Conservation (phyloP, 1,140 invertebrate genomes). For the Littorina saxatilis region DNA sequence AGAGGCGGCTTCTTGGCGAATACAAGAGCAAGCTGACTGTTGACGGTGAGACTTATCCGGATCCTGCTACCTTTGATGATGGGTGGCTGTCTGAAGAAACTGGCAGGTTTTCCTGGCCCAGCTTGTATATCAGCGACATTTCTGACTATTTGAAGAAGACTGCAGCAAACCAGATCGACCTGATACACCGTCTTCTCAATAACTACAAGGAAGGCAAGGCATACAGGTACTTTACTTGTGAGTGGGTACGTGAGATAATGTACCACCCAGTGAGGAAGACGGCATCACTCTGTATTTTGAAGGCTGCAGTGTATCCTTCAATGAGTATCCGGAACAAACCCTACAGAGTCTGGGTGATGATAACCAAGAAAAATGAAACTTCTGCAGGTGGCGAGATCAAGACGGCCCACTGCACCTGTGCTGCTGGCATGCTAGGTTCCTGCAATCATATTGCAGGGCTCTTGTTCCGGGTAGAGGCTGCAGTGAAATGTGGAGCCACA, state of each 20-base stretch:
- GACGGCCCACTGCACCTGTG: constrained; percentile 14
- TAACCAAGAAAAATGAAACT: background rate
- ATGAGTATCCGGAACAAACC: background rate
- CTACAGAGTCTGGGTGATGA: background rate
- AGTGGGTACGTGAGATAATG: constrained; percentile 43
- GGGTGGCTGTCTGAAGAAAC: too few species aligned
- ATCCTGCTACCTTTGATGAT: too few species aligned
- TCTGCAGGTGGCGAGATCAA: background rate
- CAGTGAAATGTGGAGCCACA: background rate
- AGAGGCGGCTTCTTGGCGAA: too few species aligned
- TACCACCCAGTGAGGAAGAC: constrained; percentile 26
- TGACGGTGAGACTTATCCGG: too few species aligned
- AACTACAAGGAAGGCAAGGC: constrained; percentile 48
- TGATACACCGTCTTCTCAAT: background rate
- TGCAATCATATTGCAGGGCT: constrained; percentile 34
- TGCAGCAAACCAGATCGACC: background rate
- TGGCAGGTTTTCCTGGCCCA: too few species aligned
- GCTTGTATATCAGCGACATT: too few species aligned
- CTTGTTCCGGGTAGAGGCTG: constrained; percentile 16
- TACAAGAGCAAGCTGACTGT: too few species aligned
- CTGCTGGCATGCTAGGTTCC: constrained; percentile 26
- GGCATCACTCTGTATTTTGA: background rate
- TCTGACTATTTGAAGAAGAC: too few species aligned
- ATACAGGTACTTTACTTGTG: constrained; percentile 39
- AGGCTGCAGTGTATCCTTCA: background rate